Percentiles rank a stretch among this genome's conserved stretches.
Conservation (phyloP, 2,797 vertebrate species). For the Luscinia megarhynchos region DNA sequence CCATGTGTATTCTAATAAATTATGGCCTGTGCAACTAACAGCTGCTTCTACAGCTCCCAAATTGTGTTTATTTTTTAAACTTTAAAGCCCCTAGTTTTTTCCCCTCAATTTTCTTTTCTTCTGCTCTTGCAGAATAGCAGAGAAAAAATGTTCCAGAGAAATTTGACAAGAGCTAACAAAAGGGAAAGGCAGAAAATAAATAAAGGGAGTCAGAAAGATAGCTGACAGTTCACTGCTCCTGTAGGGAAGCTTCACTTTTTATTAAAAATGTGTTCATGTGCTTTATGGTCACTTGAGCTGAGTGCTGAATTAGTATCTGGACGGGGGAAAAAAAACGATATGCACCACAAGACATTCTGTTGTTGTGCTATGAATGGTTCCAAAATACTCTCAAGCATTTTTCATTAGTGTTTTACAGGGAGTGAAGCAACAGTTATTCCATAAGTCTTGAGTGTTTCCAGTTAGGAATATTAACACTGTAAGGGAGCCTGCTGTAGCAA, state of each 20-base stretch:
- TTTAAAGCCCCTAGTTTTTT: neutral
- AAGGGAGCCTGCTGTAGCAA: neutral
- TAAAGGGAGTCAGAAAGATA: constrained; percentile 45
- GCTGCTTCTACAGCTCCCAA: constrained; percentile 53
- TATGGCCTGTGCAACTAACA: constrained; percentile 48
- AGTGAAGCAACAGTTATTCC: neutral
- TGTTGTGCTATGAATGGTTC: neutral
- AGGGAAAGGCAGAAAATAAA: constrained; percentile 51
- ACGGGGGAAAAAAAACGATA: neutral
- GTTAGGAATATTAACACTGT: neutral
- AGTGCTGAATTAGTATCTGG: constrained; percentile 25
- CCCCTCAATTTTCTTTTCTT: constrained; percentile 1
- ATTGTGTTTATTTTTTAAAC: constrained; percentile 59
- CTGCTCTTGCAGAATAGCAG: neutral
- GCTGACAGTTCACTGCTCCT: constrained; percentile 18
- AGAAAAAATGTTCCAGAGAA: constrained; percentile 34
- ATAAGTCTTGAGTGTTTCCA: neutral
- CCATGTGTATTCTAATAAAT: constrained; percentile 59
- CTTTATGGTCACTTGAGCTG: constrained; percentile 45
- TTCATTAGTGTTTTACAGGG: neutral
- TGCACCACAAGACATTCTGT: neutral
- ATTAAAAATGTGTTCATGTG: constrained; percentile 47
- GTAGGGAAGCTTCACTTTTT: constrained; percentile 40
- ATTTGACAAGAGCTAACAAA: constrained; percentile 30
- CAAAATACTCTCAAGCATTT: neutral